phyloP scores from a whole-genome alignment of 2,113 vertebrate genomes.

The Stegostoma tigrinum region DNA sequence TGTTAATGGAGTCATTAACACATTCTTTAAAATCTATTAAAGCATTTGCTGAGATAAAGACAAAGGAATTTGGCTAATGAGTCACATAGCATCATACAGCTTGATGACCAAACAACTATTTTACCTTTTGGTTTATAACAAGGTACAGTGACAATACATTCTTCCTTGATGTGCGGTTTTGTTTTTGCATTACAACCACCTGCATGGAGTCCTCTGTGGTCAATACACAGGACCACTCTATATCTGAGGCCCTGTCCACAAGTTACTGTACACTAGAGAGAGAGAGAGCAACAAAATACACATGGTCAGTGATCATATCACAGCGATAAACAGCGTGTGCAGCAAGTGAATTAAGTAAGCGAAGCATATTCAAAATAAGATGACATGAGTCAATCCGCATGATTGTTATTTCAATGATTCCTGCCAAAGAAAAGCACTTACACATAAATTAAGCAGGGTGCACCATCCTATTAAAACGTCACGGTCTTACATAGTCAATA shows the following conservation, averaged over 20 bases:
- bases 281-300: neutral
- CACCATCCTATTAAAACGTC: neutral
- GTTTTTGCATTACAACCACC: slow-evolving; percentile 85
- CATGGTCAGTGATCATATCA: neutral
- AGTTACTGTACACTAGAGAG: slow-evolving; percentile 83
- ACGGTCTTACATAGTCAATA: neutral
- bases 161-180: slow-evolving; percentile 95
- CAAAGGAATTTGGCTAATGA: neutral
- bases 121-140: slow-evolving; percentile 90
- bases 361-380: slow-evolving; percentile 38
- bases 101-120: neutral
- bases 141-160: slow-evolving; percentile 80
- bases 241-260: slow-evolving; percentile 93
- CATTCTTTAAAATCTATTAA: neutral
- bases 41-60: neutral
- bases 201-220: slow-evolving; percentile 83
- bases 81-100: neutral
- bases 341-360: slow-evolving; percentile 25
- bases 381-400: slow-evolving; percentile 41
- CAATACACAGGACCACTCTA: slow-evolving; percentile 89
- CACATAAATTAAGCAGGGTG: neutral
- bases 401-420: slow-evolving; percentile 41
- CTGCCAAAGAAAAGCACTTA: slow-evolving; percentile 59
- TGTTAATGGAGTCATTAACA: neutral
- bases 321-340: neutral